phyloP scores from a whole-genome alignment of 2,888 invertebrate species.

The Ophion costatus region DNA sequence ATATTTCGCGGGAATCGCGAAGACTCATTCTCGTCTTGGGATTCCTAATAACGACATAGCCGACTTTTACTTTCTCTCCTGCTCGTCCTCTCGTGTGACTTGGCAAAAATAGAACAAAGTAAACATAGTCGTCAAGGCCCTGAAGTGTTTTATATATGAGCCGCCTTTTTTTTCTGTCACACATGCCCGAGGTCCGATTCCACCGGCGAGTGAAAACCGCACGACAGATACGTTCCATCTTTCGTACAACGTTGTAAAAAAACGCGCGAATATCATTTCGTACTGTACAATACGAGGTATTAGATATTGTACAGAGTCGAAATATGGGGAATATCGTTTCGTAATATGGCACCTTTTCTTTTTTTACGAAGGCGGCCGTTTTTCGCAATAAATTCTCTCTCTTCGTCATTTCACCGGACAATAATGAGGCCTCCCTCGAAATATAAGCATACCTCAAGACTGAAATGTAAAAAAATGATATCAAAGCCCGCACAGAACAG shows the following conservation, averaged over 20 bases:
- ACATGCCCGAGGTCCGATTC: conserved; percentile 57
- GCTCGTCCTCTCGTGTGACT: conserved; percentile 41
- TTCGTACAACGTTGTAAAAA: conserved; percentile 42
- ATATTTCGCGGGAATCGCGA: neutral
- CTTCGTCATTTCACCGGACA: no score
- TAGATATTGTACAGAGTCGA: conserved; percentile 10
- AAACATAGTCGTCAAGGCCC: conserved; percentile 63
- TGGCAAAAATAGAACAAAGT: conserved; percentile 64
- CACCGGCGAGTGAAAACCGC: conserved; percentile 32
- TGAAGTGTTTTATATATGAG: conserved; percentile 55
- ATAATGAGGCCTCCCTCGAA: no score
- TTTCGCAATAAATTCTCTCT: neutral
- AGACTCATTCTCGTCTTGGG: conserved; percentile 4
- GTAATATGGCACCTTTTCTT: conserved; percentile 8
- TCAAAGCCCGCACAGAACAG: no score
- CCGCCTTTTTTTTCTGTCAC: conserved; percentile 24
- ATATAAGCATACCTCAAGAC: no score
- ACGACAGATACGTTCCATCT: conserved; percentile 26
- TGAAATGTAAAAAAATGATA: no score
- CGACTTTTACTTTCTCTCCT: conserved; percentile 39
- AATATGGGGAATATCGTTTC: neutral
- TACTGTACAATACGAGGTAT: conserved; percentile 29
- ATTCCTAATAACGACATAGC: conserved; percentile 43
- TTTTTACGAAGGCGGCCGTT: neutral
- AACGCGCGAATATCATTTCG: conserved; percentile 61